These are phyloP conservation scores for Eremobia ochroleuca DNA, from an alignment of 2,888 invertebrate species.

Conservation along the genomic window DNA sequence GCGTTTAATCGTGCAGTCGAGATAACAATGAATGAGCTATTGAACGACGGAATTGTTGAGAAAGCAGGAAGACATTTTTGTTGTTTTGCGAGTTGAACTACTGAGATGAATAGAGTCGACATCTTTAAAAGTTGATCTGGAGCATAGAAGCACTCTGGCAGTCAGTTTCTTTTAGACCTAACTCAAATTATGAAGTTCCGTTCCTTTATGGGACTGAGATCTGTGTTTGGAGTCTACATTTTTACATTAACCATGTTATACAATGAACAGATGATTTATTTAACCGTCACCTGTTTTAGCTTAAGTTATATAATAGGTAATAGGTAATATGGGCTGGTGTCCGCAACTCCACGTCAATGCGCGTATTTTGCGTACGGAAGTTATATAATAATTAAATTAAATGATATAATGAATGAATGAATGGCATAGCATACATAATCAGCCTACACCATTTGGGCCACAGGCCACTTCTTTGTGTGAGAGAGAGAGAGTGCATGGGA, in stretches of 20 bases:
- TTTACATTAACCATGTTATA: background rate
- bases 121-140: background rate
- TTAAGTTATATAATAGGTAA: too few relatives aligned
- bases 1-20: slow-evolving; percentile 74
- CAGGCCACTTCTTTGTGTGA: background rate
- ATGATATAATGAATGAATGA: too few relatives aligned
- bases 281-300: background rate
- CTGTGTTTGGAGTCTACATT: background rate
- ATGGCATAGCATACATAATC: background rate
- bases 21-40: slow-evolving; percentile 74
- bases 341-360: too few relatives aligned
- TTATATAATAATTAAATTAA: too few relatives aligned
- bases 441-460: background rate
- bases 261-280: background rate
- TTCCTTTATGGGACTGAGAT: background rate
- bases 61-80: slow-evolving; percentile 75
- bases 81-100: slow-evolving; percentile 71
- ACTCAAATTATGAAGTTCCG: background rate
- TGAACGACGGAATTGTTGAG: slow-evolving; percentile 70
- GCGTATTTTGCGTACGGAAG: too few relatives aligned
- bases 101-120: slow-evolving; percentile 62
- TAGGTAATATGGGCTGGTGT: too few relatives aligned
- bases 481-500: background rate
- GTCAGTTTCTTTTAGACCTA: slow-evolving; percentile 8
- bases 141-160: background rate